phyloP scores from a whole-genome alignment of 2,888 invertebrate genomes.

The Miltochrista miniata region DNA sequence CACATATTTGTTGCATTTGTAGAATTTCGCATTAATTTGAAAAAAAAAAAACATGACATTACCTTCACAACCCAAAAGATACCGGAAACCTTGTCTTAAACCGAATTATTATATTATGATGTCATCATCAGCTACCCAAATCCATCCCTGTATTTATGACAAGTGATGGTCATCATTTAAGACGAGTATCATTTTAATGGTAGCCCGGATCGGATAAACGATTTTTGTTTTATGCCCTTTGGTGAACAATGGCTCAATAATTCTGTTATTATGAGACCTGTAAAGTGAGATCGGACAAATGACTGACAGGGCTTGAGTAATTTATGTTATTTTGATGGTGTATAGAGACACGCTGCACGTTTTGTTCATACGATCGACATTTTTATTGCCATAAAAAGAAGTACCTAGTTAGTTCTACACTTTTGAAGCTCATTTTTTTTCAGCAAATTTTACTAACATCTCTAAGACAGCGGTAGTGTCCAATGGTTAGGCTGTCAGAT shows the following conservation, averaged over 20 bases:
- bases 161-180: conserved; percentile 62
- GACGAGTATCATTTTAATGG: conserved; percentile 59
- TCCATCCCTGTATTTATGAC: conserved; percentile 47
- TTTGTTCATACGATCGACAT: neutral
- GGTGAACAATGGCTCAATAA: conserved; percentile 51
- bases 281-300: conserved; percentile 15
- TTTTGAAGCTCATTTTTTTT: no score
- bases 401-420: no score
- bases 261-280: conserved; percentile 39
- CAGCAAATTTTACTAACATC: no score
- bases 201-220: conserved; percentile 51
- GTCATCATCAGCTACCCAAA: conserved; percentile 1
- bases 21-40: no score
- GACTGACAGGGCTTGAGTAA: conserved; percentile 18
- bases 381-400: no score
- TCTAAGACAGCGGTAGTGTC: no score
- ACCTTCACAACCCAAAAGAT: no score
- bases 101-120: no score
- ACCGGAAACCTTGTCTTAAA: no score
- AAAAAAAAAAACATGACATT: no score
- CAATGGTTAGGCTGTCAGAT: no score
- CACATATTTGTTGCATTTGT: no score
- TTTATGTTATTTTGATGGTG: conserved; percentile 20
- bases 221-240: conserved; percentile 52
- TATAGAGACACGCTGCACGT: neutral